phyloP scores from a whole-genome alignment of 2,113 vertebrate species.

The Trematocara variabile region DNA sequence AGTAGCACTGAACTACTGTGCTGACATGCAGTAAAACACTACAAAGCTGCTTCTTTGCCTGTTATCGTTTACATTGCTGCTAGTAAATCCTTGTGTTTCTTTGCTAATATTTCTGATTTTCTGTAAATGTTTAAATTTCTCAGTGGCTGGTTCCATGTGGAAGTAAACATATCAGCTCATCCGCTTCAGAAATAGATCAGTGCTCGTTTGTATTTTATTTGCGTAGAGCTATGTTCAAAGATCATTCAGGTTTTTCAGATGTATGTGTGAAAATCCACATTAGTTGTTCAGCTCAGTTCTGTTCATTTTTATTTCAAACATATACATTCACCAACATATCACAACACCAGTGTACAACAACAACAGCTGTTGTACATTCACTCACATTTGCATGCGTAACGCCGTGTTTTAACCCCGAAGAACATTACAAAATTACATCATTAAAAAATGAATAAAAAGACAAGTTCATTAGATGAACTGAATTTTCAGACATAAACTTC shows the following conservation, averaged over 20 bases:
- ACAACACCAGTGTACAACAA: neutral
- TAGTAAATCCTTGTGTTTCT: neutral
- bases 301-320: neutral
- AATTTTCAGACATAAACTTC: neutral
- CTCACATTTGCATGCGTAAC: neutral
- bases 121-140: neutral
- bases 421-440: neutral
- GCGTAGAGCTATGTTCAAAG: neutral
- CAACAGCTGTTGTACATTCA: neutral
- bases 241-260: neutral
- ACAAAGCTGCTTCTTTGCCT: neutral
- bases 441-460: neutral
- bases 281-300: neutral
- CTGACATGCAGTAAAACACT: conserved; percentile 25
- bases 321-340: neutral
- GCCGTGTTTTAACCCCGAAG: neutral
- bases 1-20: neutral
- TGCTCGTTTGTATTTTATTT: neutral
- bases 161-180: neutral
- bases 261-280: neutral
- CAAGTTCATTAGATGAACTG: neutral
- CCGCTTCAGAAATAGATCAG: neutral
- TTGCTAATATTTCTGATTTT: neutral
- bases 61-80: conserved; percentile 11
- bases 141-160: conserved; percentile 46